phyloP scores from a whole-genome alignment of 2,113 vertebrate species.

The Oncorhynchus tshawytscha region DNA sequence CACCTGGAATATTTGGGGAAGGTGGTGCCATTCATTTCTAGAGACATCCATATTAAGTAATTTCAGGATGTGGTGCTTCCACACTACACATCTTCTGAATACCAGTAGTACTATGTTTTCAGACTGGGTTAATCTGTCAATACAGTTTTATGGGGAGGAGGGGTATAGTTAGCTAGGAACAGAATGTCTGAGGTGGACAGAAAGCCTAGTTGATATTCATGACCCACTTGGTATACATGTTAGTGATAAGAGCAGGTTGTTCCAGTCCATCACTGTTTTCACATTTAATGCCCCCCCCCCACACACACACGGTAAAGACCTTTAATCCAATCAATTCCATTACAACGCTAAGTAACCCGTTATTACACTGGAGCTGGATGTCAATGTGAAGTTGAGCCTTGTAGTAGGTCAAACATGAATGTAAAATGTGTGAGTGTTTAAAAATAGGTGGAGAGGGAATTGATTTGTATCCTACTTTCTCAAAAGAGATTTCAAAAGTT shows the following conservation, averaged over 20 bases:
- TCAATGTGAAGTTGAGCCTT: conserved; percentile 2
- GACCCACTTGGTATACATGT: background rate
- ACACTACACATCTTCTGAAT: background rate
- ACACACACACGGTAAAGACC: background rate
- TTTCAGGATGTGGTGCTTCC: background rate
- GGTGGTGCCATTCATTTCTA: conserved; percentile 43
- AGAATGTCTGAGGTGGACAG: too few relatives aligned
- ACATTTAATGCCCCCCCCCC: background rate
- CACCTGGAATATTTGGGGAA: conserved; percentile 51
- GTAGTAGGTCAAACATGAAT: conserved; percentile 36
- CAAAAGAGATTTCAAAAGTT: conserved; percentile 25
- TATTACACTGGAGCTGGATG: background rate
- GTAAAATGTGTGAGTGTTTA: conserved; percentile 32
- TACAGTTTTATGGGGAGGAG: background rate
- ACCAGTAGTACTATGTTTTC: background rate
- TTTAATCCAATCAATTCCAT: background rate
- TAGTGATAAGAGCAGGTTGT: background rate
- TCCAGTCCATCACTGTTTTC: background rate
- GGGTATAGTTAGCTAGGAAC: background rate
- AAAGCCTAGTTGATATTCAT: background rate
- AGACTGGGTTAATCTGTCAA: background rate
- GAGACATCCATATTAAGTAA: conserved; percentile 32
- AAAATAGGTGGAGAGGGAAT: conserved; percentile 38
- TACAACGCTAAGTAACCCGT: background rate
- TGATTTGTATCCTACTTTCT: conserved; percentile 36